Conservation (phyloP, 2,113 vertebrate species). For the Uria lomvia region DNA sequence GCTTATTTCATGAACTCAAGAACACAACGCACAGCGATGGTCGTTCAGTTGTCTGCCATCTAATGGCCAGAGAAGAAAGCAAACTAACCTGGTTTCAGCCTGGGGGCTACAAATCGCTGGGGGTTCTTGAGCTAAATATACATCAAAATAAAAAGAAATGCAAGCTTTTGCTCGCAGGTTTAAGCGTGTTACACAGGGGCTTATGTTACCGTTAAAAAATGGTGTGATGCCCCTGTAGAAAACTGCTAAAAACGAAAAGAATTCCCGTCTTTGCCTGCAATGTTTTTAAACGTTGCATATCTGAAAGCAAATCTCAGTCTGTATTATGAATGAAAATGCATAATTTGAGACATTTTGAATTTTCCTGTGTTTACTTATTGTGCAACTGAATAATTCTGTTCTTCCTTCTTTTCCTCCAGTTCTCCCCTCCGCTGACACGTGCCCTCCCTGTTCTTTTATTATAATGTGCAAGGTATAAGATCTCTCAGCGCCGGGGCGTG, state of each 20-base stretch:
- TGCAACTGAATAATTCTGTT: not conserved
- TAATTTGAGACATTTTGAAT: not conserved
- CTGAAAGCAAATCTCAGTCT: not conserved
- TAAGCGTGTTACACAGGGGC: not conserved
- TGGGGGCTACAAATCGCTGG: not conserved
- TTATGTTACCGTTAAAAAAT: not conserved
- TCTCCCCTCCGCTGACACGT: not conserved
- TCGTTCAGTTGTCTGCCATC: conserved; percentile 37
- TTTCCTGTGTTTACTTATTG: not conserved
- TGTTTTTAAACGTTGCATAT: not conserved
- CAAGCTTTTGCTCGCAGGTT: not conserved
- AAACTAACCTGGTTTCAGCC: not conserved
- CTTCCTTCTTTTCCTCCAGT: not conserved
- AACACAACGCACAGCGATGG: not conserved
- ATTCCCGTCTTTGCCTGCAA: not conserved
- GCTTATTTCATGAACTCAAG: not conserved
- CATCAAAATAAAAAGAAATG: not conserved
- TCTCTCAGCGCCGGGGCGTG: not conserved
- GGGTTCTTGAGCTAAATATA: not conserved
- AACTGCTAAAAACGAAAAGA: not conserved
- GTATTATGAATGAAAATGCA: not conserved
- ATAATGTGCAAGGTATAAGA: not conserved
- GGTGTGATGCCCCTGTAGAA: not conserved
- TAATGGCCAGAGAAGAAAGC: conserved; percentile 34
- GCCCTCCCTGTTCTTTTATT: not conserved